Evolutionary conservation across 2,113 vertebrate species (phyloP), one percentile per base, ranked within the genome.

Genomic region (Donacobius atricapilla): DNA sequence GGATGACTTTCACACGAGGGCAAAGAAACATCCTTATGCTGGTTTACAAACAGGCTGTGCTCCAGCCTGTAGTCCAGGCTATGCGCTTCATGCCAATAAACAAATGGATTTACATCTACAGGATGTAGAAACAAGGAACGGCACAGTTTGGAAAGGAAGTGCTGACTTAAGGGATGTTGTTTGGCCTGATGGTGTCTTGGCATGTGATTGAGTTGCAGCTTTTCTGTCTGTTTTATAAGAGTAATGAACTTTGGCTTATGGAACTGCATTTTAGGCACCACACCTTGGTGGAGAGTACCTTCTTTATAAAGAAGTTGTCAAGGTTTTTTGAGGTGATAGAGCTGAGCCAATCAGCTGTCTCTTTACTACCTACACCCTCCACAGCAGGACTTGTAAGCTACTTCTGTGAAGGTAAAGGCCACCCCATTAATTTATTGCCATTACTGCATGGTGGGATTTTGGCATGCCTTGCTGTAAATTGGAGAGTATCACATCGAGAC

Each of bases 401-500:
- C 15, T 89, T 95, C 85, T 78, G 28, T 4, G 9, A 82, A 79
- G 53, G 28, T 15, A 39, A 84, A 73, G 65, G 20, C 0, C 11
- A 71, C 13, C 0, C 2, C 39, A 44, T 24, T 18, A 33, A 78
- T 85, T 77, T 68, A 51, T 27, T 75, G 35, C 23, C 30, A 22
- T 50, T 44, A 14, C 35, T 69, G 17, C 60, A 9, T 31, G 22
- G 66, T 37, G 28, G 51, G 35, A 92, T 94, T 96, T 93, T 48
- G 90, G 51, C 35, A 13, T 28, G n/a, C 44, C 31, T 94, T 93
- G 23, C 30, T 83, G 48, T 80, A 89, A 91, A 85, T 65, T 83
- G 73, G 57, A 87, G 73, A 87, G 79, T 51, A 81, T 77, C 77
- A 77, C 51, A 78, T 86, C 58, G 83, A 80, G 53, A 40, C 16